Conservation (phyloP, 2,797 vertebrate genomes). For the Coreius guichenoti region DNA sequence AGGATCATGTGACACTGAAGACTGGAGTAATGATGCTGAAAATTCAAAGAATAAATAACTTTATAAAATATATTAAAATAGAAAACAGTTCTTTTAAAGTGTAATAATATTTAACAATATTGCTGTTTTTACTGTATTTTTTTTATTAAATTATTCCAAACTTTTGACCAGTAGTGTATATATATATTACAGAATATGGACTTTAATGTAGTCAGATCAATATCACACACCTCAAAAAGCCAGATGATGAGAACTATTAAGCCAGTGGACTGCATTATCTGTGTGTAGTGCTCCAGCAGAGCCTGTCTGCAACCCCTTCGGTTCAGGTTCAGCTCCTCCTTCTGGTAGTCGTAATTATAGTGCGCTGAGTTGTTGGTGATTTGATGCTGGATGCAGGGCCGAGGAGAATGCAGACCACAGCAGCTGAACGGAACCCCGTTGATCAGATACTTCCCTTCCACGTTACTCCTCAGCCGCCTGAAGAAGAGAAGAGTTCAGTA, state of each 20-base stretch:
- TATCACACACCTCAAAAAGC: slow-evolving; percentile 85
- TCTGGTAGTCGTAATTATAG: slow-evolving; percentile 79
- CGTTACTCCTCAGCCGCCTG: slow-evolving; percentile 84
- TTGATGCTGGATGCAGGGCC: slow-evolving; percentile 88
- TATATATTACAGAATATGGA: not conserved
- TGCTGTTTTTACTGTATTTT: not conserved
- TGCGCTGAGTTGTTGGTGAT: slow-evolving; percentile 83
- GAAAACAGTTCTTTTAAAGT: not conserved
- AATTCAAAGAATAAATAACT: not conserved
- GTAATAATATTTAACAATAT: not conserved
- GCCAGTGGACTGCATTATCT: slow-evolving; percentile 83
- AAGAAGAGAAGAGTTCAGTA: not conserved
- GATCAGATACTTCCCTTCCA: slow-evolving; percentile 83
- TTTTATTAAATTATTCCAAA: not conserved
- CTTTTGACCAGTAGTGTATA: not conserved
- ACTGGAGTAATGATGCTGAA: not conserved
- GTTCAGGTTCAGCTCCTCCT: slow-evolving; percentile 86
- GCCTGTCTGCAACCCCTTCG: slow-evolving; percentile 82
- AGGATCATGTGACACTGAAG: not conserved
- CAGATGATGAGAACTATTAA: slow-evolving; percentile 83
- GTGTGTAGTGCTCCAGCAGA: slow-evolving; percentile 84
- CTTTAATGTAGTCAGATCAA: not conserved
- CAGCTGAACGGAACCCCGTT: slow-evolving; percentile 90
- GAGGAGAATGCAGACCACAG: slow-evolving; percentile 85
- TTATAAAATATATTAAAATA: not conserved